Evolutionary conservation across 2,113 vertebrate species (phyloP), one percentile per base, ranked within the genome.

Genomic region (Gobiocypris rarus): DNA sequence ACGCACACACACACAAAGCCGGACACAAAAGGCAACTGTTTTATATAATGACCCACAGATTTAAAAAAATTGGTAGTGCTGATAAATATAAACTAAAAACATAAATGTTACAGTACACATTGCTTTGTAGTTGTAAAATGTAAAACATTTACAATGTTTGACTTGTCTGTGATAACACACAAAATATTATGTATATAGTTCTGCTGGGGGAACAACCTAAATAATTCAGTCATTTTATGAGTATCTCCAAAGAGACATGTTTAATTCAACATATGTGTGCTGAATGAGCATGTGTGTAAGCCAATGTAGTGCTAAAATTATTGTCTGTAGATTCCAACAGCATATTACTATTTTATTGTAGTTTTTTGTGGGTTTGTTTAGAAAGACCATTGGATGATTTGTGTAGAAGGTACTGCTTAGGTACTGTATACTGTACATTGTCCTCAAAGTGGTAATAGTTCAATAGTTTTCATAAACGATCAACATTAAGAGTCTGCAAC

Each of bases 401-500:
- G 61, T 34, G 31, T 15, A 22, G 19, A 38, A 19, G 9, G 2
- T 26, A 28, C 2, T 1, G 13, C 26, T 63, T 31, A 5, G 26
- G 2, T 67, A 38, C 63, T 34, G 63, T 31, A 34, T 7, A 17
- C 28, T 67, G 31, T 19, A 19, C 17, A 69, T 22, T 11, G 31
- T 69, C 34, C 65, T 69, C 17, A 69, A 41, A 41, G 31, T 19
- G 17, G 31, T 9, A 34, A 38, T 19, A 22, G 15, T 19, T 67
- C 63, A 67, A 4, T 38, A 4, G 4, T 22, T 54, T 11, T 87
- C 82, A 92, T 14, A 22, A 52, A 8, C 24, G 26, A 17, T 91
- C 88, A 43, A 85, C 78, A 61, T 82, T 86, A 70, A 93, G 83
- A 1, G 93, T 91, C 84, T 91, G 89, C 71, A 99, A 79, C 15